Evolutionary conservation across 1,140 invertebrate genomes (phyloP), one percentile per base, ranked within the genome.

Genomic region (Lucilia cuprina): DNA sequence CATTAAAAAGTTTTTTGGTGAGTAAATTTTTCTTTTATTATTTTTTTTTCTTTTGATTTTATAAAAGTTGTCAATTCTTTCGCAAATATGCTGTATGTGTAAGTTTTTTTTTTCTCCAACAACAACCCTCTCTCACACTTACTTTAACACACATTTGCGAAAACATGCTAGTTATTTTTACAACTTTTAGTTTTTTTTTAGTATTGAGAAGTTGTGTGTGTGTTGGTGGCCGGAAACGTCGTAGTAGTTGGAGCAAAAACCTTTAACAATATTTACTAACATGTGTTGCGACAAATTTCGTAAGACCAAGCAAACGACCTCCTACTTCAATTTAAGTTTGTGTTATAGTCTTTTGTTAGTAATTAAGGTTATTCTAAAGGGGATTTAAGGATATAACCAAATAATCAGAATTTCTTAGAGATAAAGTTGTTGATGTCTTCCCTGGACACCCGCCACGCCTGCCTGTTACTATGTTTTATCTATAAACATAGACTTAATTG

Each of bases 1-100:
- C 75, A 78, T 78, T 78, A 78, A 78, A 78, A 78, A 78, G 75
- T 78, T 78, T 78, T 78, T 47, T 41, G 41, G 34, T 35, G 75
- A 78, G 75, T 78, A 41, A 78, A 41, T 78, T 78, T 78, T 78
- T 41, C 34, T 30, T 77, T 30, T 30, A 30, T 30, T 30, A 2
- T 30, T 30, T 30, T 30, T 30, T 30, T 30, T 75, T 34, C 14
- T n/a, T 60, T 75, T 35, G 7, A 19, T 30, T 74, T 30, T 17
- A 5, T 41, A 41, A 34, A n/a, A 78, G 41, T 41, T 41, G 34
- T 78, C 41, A 78, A 78, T 35, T 35, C 75, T 19, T 41, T 41
- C n/a, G 0, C 10, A 78, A 78, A 78, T 41, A 41, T 41, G 30
- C n/a, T 41, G 34, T 78, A n/a, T 78, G 75, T 41, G 75, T 78